Conservation (phyloP, 2,888 invertebrate species). For the Seira ritae region DNA sequence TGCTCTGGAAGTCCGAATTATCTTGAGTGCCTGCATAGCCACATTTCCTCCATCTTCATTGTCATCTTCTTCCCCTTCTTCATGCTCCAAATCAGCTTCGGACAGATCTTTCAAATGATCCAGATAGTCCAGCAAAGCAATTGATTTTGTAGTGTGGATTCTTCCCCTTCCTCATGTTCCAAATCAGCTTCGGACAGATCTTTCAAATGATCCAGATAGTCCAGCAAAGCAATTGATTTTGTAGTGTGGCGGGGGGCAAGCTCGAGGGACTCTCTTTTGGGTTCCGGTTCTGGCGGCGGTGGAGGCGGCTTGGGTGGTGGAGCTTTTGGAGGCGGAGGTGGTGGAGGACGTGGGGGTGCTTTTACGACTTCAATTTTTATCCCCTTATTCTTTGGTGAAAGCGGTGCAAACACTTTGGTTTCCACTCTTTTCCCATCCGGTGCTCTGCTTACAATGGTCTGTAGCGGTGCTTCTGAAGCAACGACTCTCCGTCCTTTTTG, state of each 20-base stretch:
- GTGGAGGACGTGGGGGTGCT: not conserved
- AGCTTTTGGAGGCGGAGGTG: too few species aligned
- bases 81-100: not conserved
- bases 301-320: not conserved
- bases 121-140: slow-evolving; percentile 18
- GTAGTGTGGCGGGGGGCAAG: too few species aligned
- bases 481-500: too few species aligned
- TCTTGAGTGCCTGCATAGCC: slow-evolving; percentile 41
- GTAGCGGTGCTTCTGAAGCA: too few species aligned
- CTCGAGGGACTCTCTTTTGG: not conserved
- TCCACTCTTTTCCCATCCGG: not conserved
- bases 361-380: not conserved
- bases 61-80: slow-evolving; percentile 33
- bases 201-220: not conserved
- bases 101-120: not conserved
- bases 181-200: not conserved
- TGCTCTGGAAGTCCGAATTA: slow-evolving; percentile 63
- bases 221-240: not conserved
- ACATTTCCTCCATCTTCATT: slow-evolving; percentile 22
- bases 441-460: too few species aligned
- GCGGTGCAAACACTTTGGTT: not conserved
- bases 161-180: not conserved
- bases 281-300: slow-evolving; percentile 9
- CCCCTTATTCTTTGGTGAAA: not conserved
- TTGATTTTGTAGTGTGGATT: not conserved